phyloP scores from a whole-genome alignment of 2,888 invertebrate genomes.

The Dorcus hopei region DNA sequence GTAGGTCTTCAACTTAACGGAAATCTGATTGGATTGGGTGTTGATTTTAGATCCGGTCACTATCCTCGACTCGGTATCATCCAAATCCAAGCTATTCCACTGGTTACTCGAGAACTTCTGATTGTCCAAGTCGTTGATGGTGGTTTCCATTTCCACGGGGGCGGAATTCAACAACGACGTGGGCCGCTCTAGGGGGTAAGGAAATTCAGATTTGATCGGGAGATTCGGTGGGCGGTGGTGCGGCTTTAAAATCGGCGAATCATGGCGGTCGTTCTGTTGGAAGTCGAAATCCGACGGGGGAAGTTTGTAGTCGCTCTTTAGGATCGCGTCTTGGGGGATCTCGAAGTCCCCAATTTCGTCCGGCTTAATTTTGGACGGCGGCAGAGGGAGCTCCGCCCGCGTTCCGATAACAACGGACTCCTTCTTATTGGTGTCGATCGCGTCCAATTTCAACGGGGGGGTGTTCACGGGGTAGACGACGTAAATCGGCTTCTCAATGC shows the following conservation, averaged over 20 bases:
- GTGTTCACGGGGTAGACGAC: slow-evolving; percentile 62
- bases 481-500: slow-evolving; percentile 46
- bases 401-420: slow-evolving; percentile 57
- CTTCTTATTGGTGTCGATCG: slow-evolving; percentile 46
- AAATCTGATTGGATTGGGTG: slow-evolving; percentile 37
- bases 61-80: slow-evolving; percentile 49
- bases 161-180: slow-evolving; percentile 48
- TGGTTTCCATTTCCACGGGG: slow-evolving; percentile 42
- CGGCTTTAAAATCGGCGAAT: slow-evolving; percentile 48
- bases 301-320: slow-evolving; percentile 22
- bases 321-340: slow-evolving; percentile 35
- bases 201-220: slow-evolving; percentile 58
- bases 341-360: slow-evolving; percentile 34
- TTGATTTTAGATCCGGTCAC: slow-evolving; percentile 40
- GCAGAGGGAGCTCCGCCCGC: slow-evolving; percentile 51
- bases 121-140: slow-evolving; percentile 38
- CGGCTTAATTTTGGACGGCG: slow-evolving; percentile 35
- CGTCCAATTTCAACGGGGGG: slow-evolving; percentile 51
- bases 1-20: slow-evolving; percentile 46
- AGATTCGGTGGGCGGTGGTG: slow-evolving; percentile 41
- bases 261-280: slow-evolving; percentile 37
- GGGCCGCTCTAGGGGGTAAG: slow-evolving; percentile 62
- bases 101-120: slow-evolving; percentile 36
- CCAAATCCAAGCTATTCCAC: slow-evolving; percentile 42
- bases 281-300: slow-evolving; percentile 29